Evolutionary conservation across 2,113 vertebrate genomes (phyloP), one percentile per base, ranked within the genome.

Genomic region (Pygoscelis adeliae): DNA sequence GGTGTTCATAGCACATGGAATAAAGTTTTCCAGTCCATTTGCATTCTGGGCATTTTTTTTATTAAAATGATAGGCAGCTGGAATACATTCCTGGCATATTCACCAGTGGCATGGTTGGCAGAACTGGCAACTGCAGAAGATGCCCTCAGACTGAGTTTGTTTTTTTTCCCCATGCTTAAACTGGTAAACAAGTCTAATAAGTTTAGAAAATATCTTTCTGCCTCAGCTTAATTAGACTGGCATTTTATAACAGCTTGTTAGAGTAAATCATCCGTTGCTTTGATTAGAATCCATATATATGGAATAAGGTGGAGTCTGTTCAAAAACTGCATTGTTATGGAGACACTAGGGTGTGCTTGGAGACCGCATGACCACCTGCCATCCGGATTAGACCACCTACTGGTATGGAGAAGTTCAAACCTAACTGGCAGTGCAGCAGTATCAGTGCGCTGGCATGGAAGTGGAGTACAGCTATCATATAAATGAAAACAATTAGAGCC

Each of bases 191-290:
- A 95, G 49, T 71, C 36, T 92, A 86, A 65, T 76, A 85, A 82
- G 47, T 91, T 95, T 72, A 76, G 81, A 58, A 74, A 90, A 80
- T 82, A 67, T 42, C 38, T 50, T 50, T 49, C 27, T 76, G 50
- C 34, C 15, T 66, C 67, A 74, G 58, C 34, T 83, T 96, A 94
- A 93, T 95, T 93, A 89, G 80, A 77, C 56, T 76, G 86, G 50
- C 16, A 95, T 85, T 93, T 93, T 89, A 55, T 52, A 93, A 21
- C 27, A 83, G 62, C 82, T 69, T 29, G 72, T 82, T 96, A 59
- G 61, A 80, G 78, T 44, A 83, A 55, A 44, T 70, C 49, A 65
- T 76, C 40, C 5, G 5, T 93, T 95, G 67, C 73, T 94, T 93
- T 89, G 49, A 80, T 95, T 53, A 67, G 49, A 63, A 70, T 63